Base-by-base conservation (phyloP, 2,888 invertebrate species). In the Exephanes ischioxanthus region DNA sequence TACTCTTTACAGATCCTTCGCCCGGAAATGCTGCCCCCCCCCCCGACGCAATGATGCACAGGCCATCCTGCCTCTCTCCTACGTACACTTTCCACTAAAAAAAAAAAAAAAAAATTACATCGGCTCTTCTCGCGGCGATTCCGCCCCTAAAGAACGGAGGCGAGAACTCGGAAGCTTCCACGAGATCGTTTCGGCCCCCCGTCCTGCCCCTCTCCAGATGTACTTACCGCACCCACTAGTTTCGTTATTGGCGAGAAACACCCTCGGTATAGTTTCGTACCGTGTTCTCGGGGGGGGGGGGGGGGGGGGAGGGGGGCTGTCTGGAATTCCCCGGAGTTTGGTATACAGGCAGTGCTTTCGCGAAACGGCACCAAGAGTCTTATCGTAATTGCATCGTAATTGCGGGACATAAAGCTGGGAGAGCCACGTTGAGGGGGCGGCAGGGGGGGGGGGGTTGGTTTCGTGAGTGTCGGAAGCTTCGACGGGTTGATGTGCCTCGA, bases 361-460 rank as follows among this genome's bases (percentile, higher is more conserved):
- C 83, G 75, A 63, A 85, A 84, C 81, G 83, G 78, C 85, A 72
- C 73, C 68, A 80, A 58, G 75, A 82, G 86, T 86, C 87, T 88
- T 87, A 89, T 86, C 87, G 85, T 88, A 89, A 89, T 89, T 89
- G 87, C 85, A 85, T 89, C 89, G 82, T 87, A 89, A 89, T 89
- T 88, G 87, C 78, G 76, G 84, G 75, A 88, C 84, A 85, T 84
- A 84, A 86, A 87, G 81, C 75, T 73, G 61, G 58, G 71, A 70
- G 78, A n/a, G 63, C 19, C 19, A 26, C 14, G 55, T 2, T 45
- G 30, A 11, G 41, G 33, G 14, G 61, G 33, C 19, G 58, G 70
- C 58, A 22, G 70, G 75, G 26, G 0, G 19, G 16, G 37, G 77
- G 26, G 22, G 48, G 55, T 26, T 14, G 26, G 63, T 11, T 48